These are phyloP conservation scores for Lasioglossum calceatum DNA, from an alignment of 2,888 invertebrate species.

Conservation along the genomic window DNA sequence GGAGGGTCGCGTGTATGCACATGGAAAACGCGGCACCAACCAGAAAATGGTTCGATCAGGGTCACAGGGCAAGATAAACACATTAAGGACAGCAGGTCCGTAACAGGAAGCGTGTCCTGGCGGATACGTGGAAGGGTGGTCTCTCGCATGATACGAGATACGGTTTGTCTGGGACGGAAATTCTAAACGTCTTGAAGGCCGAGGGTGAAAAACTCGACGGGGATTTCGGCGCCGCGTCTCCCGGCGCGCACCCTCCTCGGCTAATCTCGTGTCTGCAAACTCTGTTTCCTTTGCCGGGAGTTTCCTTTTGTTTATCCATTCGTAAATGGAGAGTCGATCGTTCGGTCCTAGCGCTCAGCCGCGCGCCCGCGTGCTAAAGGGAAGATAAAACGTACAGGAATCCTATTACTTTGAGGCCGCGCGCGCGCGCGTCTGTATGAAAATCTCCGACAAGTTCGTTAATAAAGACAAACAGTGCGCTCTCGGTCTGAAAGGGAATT, in stretches of 20 bases:
- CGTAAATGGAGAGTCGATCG: conserved; percentile 46
- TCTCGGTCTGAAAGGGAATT: conserved; percentile 17
- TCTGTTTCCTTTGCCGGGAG: conserved; percentile 45
- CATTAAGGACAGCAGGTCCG: conserved; percentile 82
- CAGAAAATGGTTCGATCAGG: conserved; percentile 74
- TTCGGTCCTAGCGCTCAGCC: neutral
- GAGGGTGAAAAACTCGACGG: conserved; percentile 8
- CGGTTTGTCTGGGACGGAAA: conserved; percentile 64
- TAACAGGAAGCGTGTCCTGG: conserved; percentile 79
- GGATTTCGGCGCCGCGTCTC: conserved; percentile 31
- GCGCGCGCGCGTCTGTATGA: conserved; percentile 11
- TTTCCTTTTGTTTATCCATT: conserved; percentile 65
- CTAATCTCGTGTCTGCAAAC: conserved; percentile 66
- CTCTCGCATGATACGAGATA: conserved; percentile 15
- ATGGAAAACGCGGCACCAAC: conserved; percentile 13
- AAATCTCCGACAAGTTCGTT: conserved; percentile 18
- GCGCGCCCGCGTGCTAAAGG: conserved; percentile 1
- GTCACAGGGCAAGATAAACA: conserved; percentile 82
- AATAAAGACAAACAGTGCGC: conserved; percentile 20
- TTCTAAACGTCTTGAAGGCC: conserved; percentile 62
- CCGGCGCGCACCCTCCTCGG: conserved; percentile 33
- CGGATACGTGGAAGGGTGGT: conserved; percentile 53
- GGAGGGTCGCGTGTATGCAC: conserved; percentile 17
- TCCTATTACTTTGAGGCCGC: conserved; percentile 1
- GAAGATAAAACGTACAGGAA: neutral